phyloP scores from a whole-genome alignment of 2,113 vertebrate genomes.

The Neolamprologus cancellatus region DNA sequence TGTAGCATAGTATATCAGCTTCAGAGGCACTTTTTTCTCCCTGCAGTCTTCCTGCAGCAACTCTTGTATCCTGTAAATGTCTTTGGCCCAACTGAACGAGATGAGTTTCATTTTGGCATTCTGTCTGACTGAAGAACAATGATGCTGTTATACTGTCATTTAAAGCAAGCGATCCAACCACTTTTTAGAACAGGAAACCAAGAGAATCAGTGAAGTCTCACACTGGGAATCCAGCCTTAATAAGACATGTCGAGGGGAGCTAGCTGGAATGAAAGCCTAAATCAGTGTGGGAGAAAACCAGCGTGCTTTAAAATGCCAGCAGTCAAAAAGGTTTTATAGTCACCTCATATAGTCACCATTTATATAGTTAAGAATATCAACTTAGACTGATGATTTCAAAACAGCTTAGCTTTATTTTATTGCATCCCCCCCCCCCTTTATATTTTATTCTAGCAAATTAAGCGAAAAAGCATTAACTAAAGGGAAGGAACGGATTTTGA shows the following conservation, averaged over 20 bases:
- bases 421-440: fast-evolving
- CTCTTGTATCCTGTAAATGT: neutral
- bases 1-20: neutral
- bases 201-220: slow-evolving; percentile 16
- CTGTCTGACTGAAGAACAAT: neutral
- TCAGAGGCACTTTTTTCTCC: neutral
- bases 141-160: neutral
- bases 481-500: neutral
- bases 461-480: neutral
- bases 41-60: neutral
- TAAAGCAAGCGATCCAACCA: neutral
- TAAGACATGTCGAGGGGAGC: slow-evolving; percentile 3
- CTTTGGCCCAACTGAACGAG: neutral
- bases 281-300: neutral
- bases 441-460: neutral
- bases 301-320: neutral
- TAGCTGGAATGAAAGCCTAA: neutral
- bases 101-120: neutral
- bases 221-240: slow-evolving; percentile 24
- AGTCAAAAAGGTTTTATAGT: neutral
- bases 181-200: neutral
- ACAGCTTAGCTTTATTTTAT: neutral
- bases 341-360: neutral
- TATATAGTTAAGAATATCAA: neutral
- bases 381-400: neutral